A percentile compares a stretch with the other conserved stretches of the same genome.
Conservation (phyloP, 2,113 vertebrate species). For the Butorides virescens region DNA sequence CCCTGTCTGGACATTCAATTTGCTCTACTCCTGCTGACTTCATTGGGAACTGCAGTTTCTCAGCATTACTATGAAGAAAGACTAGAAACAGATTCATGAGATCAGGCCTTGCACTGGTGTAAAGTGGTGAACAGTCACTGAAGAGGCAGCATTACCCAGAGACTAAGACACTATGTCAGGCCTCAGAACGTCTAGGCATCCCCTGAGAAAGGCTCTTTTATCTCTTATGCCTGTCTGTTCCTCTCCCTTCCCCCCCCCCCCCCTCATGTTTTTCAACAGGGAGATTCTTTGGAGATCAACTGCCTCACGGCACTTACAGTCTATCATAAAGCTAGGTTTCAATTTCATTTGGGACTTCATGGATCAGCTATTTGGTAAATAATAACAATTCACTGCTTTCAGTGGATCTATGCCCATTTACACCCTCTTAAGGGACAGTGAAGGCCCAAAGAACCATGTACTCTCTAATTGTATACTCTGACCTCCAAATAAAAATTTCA, state of each 20-base stretch:
- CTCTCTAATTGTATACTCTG: neutral
- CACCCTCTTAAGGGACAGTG: neutral
- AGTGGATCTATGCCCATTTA: neutral
- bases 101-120: neutral
- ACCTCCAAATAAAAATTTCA: neutral
- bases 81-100: neutral
- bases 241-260: neutral
- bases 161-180: neutral
- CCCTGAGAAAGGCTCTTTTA: neutral
- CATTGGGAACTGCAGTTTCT: neutral
- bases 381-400: neutral
- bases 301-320: neutral
- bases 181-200: neutral
- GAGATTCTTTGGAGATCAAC: neutral
- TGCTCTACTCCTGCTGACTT: neutral
- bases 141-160: neutral
- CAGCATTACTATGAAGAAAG: neutral
- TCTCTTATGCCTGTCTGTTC: neutral
- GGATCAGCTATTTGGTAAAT: constrained; percentile 8
- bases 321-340: neutral
- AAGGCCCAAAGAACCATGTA: neutral
- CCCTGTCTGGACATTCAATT: neutral
- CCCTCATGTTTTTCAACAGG: neutral
- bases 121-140: neutral
- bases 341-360: neutral